Base-by-base conservation (phyloP, 64 coral and sea anemone species). In the Catalaphyllia jardinei region DNA sequence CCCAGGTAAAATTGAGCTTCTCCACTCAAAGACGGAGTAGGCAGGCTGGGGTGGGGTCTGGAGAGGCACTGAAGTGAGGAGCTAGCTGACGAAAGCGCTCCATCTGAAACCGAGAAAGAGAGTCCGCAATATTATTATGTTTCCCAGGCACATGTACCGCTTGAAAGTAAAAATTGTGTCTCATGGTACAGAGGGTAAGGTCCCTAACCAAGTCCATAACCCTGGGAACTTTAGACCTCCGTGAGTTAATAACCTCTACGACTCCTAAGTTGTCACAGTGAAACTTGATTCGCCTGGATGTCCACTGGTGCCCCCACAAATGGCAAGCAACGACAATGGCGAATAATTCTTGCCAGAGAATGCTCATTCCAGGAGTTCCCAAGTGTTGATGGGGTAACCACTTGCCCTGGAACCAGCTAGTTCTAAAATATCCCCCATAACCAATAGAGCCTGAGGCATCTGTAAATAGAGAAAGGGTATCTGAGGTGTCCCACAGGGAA, bases 51-150 rank as follows among this genome's bases (percentile, higher is more conserved):
- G 52, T 77, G 30, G 75, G 75, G 75, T 77, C 75, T 52, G 75
- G 42, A 51, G 75, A 5, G n/a, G 42, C 14, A 55, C 20, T 54
- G 64, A 8, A 25, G 19, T 72, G 63, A 22, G 83, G 67, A 13
- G 83, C 82, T 52, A 86, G 63, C 33, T 86, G 82, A 2, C 30
- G 62, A 20, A 86, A 72, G 11, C 62, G 61, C 18, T 54, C 31
- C 38, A 86, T 74, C 83, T 73, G 83, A 72, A 86, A 86, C 0
- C 82, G 64, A 86, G 64, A 72, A 14, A 86, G 82, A 72, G 64
- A 42, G 82, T 86, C 82, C 27, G 82, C 82, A 24, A 72, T 86
- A 20, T 86, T 33, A 28, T 86, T 86, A 50, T 18, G 0, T 22
- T 12, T 49, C 22, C 82, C 82, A 51, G 82, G 12, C 22, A 81